Base-by-base conservation (phyloP, 2,797 vertebrate genomes). In the Acanthopagrus latus region DNA sequence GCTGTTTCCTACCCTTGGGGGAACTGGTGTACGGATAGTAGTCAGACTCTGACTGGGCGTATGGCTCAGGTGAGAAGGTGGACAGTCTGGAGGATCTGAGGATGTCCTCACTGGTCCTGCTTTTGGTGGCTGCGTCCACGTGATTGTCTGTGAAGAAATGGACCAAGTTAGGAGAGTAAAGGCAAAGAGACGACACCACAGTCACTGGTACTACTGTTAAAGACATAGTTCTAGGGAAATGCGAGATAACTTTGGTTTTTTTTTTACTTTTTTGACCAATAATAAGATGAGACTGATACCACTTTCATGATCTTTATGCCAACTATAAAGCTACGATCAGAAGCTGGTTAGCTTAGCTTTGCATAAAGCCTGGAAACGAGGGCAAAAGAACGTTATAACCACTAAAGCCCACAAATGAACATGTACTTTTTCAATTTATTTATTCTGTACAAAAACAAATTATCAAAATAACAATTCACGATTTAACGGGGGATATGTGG, bases 71-170 rank as follows among this genome's bases (percentile, higher is more conserved):
- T 0, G 97, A 97, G 92, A 97, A 98, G n/a, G 97, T 96, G 80
- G 97, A 96, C 70, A 98, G 97, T 87, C 97, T 96, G 88, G 97
- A 97, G 21, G 96, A 96, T 81, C 97, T 96, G 7, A 97, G 93
- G 33, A 99, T 97, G 92, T 99, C 98, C 90, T 99, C 98, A 0
- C 97, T 99, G 78, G 98, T 99, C 96, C 97, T 97, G 93, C 97
- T 99, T 89, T 99, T 99, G 0, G 97, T 97, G 89, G 98, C 96
- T 97, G 87, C 46, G 0, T 90, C 88, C 90, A 90, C 7, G 3
- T 87, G 86, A 89, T 89, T 89, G 86, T 90, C 94, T 95, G 89
- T 33, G 57, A 73, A 78, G 17, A 76, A 47, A 78, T 0, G 2
- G 11, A 50, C n/a, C 0, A 20, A 25, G 55, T 82, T 58, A 69